Evolutionary conservation across 2,888 invertebrate genomes (phyloP), one percentile per base, ranked within the genome.

Genomic region (Drosophila acutilabella): DNA sequence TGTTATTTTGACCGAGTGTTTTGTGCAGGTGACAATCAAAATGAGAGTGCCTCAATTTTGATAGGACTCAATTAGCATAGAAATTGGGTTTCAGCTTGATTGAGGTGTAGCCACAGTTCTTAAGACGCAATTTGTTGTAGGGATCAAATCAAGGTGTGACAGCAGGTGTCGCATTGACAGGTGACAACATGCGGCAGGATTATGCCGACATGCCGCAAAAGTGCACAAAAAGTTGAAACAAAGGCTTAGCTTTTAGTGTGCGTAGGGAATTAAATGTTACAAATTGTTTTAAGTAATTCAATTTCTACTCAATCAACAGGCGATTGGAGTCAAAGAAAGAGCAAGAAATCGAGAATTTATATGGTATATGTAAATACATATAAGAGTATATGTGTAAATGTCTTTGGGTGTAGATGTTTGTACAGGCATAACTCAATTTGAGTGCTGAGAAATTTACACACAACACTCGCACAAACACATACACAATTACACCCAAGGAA

Each of bases 41-140:
- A 11, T 14, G 6, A 45, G 16, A 20, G 16, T 57, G 64, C 50
- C 42, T 42, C 33, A 41, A 41, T 64, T 53, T 42, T 51, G 44
- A 44, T 64, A 50, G 65, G 58, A 71, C 62, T 66, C 84, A 89
- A 86, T 86, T 90, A 90, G 90, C 90, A 86, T 90, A 87, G 85
- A 86, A 83, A 86, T 88, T 86, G 83, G 71, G 40, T 53, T 79
- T 67, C 38, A 54, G 54, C 40, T 77, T 90, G 88, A 89, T 87
- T 79, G 74, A 68, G 88, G 79, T 36, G 41, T 7, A 13, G 67
- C 48, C 50, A 40, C 36, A 33, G 38, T 38, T 47, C 50, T 41
- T 42, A 18, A 40, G 33, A 54, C 23, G 33, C 20, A 45, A 56
- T 18, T 50, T 54, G 7, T 10, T 20, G 7, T n/a, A 60, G 26